phyloP scores from a whole-genome alignment of 37 sponge, comb jelly and placozoan species.

The Aphrocallistes beatrix region DNA sequence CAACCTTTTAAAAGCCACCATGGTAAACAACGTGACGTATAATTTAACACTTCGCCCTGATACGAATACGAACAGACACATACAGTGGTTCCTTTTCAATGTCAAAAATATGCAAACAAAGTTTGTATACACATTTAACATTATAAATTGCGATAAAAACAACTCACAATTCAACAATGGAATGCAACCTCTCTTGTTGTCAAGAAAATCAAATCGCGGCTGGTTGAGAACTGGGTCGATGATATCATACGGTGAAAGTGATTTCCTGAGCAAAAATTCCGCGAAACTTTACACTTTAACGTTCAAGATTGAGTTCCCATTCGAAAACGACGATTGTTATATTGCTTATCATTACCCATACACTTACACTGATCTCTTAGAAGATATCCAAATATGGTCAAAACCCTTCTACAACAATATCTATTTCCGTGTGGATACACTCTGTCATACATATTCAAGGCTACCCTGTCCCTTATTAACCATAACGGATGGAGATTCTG shows the following conservation, averaged over 20 bases:
- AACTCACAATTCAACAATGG: conserved; percentile 9
- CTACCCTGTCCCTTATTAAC: conserved; percentile 66
- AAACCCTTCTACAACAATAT: neutral
- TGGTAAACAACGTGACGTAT: conserved; percentile 21
- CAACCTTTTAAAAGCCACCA: neutral
- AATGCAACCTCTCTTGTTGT: neutral
- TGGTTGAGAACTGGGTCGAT: neutral
- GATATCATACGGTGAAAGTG: neutral
- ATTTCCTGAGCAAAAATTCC: neutral
- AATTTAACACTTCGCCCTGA: conserved; percentile 52
- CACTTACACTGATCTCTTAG: conserved; percentile 46
- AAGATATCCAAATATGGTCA: neutral
- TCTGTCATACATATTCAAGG: conserved; percentile 65
- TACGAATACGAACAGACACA: conserved; percentile 64
- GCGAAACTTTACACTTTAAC: conserved; percentile 35
- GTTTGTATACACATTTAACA: conserved; percentile 60
- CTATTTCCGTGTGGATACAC: neutral
- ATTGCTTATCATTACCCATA: conserved; percentile 82
- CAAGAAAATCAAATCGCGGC: neutral
- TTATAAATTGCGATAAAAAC: conserved; percentile 50
- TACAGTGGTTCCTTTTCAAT: conserved; percentile 77
- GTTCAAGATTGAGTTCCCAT: conserved; percentile 47
- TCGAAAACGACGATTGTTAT: conserved; percentile 58
- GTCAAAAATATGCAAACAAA: conserved; percentile 41
- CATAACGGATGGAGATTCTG: conserved; percentile 44